phyloP scores from a whole-genome alignment of 2,113 vertebrate genomes.

The Neodontobutis hainanensis region DNA sequence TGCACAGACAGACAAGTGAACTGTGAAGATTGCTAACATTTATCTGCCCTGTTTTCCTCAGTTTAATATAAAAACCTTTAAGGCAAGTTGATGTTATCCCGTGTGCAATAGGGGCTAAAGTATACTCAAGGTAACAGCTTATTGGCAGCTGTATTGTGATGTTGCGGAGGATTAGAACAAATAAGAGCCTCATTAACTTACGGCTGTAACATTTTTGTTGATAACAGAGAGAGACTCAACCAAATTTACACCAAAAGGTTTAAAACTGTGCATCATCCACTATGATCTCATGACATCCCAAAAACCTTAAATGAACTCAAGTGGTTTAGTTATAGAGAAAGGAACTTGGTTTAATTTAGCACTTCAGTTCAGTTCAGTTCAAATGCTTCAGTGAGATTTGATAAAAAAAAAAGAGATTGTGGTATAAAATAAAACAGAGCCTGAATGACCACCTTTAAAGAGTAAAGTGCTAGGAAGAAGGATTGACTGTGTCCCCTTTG shows the following conservation, averaged over 20 bases:
- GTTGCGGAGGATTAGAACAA: slow-evolving; percentile 3
- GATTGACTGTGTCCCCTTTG: background rate
- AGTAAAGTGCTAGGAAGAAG: slow-evolving; percentile 40
- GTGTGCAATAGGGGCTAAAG: slow-evolving; percentile 23
- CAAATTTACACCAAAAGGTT: too few relatives aligned
- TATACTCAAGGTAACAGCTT: slow-evolving; percentile 10
- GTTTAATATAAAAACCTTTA: background rate
- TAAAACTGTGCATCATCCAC: background rate
- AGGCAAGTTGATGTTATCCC: background rate
- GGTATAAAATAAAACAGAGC: background rate
- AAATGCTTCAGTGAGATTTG: slow-evolving; percentile 36
- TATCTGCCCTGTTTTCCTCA: background rate
- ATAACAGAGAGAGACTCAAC: too few relatives aligned
- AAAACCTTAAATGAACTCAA: slow-evolving; percentile 24
- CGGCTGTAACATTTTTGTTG: too few relatives aligned
- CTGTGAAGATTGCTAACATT: background rate
- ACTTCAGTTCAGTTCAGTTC: too few relatives aligned
- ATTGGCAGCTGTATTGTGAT: slow-evolving; percentile 11
- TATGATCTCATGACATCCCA: slow-evolving; percentile 16
- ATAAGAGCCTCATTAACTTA: background rate
- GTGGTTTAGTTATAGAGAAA: slow-evolving; percentile 1
- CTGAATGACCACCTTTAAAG: slow-evolving; percentile 24
- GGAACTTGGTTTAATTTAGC: too few relatives aligned
- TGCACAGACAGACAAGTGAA: slow-evolving; percentile 12
- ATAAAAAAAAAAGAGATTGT: slow-evolving; percentile 2